Evolutionary conservation across 2,888 invertebrate genomes (phyloP), one percentile per base, ranked within the genome.

Genomic region (Eilema caniola): DNA sequence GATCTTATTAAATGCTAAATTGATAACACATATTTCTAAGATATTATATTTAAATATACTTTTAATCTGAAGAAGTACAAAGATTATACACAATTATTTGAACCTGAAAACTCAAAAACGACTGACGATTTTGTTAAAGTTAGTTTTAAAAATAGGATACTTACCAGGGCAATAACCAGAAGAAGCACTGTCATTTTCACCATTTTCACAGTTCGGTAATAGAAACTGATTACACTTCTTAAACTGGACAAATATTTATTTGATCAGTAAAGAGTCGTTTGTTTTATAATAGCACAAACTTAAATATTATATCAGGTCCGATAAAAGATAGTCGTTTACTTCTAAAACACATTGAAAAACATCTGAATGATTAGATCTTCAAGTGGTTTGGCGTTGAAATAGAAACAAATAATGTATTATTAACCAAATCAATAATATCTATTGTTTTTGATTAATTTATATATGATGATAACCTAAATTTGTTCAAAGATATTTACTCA

Each of bases 191-290:
- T 72, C 75, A 86, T 69, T 59, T 81, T 83, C 84, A 81, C 81
- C 93, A 94, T 93, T 83, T 85, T 90, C 73, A 81, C 64, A 71
- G 74, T 84, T 86, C 79, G 81, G 75, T 77, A 60, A 59, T 81
- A 41, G 63, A 70, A 75, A 80, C 68, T 71, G 74, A 71, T 80
- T 62, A 84, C 87, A 88, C 87, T 91, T 90, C 92, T 91, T 92
- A 86, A 73, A 90, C 90, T 82, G 81, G 85, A 88, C 92, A 92
- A 94, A 93, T 73, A 70, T 72, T 61, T 79, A 83, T 88, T 87
- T 94, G 92, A 90, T 88, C 90, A 87, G 89, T 74, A 88, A 93
- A 93, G 93, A 91, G 87, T 76, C 80, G 84, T 86, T 88, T 84
- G 84, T 77, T 77, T 74, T 66, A 69, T 60, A 74, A 74, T 75